Percentiles rank a stretch among this genome's conserved stretches.
Evolutionary conservation across 2,888 invertebrate genomes (phyloP).

Genomic region (Daptonema setosum): DNA sequence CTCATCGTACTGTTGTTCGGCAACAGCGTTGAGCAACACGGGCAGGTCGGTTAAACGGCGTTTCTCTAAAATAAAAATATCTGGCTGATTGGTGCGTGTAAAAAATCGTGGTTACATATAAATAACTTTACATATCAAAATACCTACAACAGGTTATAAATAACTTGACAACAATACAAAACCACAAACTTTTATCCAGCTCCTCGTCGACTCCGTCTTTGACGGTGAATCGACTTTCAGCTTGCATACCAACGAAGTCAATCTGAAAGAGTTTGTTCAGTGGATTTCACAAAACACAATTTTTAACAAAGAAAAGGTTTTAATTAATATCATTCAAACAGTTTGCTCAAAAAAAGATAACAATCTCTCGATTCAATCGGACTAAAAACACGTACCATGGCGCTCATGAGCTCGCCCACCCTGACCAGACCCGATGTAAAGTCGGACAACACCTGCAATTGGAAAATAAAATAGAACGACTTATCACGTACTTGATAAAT

Average conservation of each 20-base stretch:
- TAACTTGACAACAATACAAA: background rate
- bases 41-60: conserved; percentile 47
- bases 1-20: conserved; percentile 44
- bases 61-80: conserved; percentile 37
- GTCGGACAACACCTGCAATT: background rate
- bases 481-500: too few relatives aligned
- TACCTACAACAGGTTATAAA: too few relatives aligned
- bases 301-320: too few relatives aligned
- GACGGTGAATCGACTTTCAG: conserved; percentile 45
- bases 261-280: conserved; percentile 25
- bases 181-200: conserved; percentile 43
- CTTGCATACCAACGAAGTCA: conserved; percentile 32
- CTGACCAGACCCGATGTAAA: background rate
- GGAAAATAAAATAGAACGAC: too few relatives aligned
- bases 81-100: background rate
- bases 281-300: too few relatives aligned
- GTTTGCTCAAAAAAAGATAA: background rate
- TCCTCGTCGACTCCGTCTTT: conserved; percentile 50
- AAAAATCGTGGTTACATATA: background rate
- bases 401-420: background rate
- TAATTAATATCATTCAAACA: too few relatives aligned
- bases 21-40: conserved; percentile 48
- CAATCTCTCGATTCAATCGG: background rate
- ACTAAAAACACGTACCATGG: background rate
- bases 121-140: background rate